These are phyloP conservation scores for Limnephilus marmoratus DNA, from an alignment of 2,888 invertebrate genomes.

Conservation along the genomic window DNA sequence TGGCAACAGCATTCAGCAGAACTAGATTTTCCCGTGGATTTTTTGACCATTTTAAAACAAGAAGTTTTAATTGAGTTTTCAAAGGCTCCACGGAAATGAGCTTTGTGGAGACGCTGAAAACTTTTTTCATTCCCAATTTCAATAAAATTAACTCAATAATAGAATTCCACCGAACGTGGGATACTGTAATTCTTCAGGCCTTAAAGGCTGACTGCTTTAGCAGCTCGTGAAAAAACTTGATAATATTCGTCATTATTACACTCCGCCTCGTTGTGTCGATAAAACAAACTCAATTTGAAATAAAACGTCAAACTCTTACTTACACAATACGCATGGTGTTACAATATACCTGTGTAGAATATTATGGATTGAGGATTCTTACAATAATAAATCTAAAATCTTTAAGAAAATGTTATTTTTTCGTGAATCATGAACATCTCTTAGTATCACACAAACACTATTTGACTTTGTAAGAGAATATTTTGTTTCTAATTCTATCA, in stretches of 20 bases:
- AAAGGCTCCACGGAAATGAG: constrained; percentile 22
- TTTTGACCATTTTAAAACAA: constrained; percentile 18
- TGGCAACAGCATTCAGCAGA: constrained; percentile 29
- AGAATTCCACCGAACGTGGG: constrained; percentile 16
- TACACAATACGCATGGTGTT: not conserved
- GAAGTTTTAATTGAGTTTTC: constrained; percentile 47
- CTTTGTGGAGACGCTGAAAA: constrained; percentile 28
- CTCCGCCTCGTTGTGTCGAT: not conserved
- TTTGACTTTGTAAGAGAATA: no score
- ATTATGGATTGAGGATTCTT: no score
- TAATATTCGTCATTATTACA: not conserved
- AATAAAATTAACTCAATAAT: constrained; percentile 41
- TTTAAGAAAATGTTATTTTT: no score
- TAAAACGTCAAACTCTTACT: not conserved
- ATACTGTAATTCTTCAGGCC: not conserved
- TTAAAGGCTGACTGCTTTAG: not conserved
- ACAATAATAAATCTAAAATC: no score
- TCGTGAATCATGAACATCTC: no score
- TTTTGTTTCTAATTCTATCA: no score
- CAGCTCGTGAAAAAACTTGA: not conserved
- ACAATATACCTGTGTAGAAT: no score
- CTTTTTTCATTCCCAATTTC: constrained; percentile 47
- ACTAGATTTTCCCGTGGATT: not conserved
- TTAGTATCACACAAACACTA: no score
- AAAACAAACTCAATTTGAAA: not conserved